Percentiles rank a stretch among this genome's conserved stretches.
Evolutionary conservation across 2,888 invertebrate species (phyloP).

Genomic region (Tachystola acroxantha): DNA sequence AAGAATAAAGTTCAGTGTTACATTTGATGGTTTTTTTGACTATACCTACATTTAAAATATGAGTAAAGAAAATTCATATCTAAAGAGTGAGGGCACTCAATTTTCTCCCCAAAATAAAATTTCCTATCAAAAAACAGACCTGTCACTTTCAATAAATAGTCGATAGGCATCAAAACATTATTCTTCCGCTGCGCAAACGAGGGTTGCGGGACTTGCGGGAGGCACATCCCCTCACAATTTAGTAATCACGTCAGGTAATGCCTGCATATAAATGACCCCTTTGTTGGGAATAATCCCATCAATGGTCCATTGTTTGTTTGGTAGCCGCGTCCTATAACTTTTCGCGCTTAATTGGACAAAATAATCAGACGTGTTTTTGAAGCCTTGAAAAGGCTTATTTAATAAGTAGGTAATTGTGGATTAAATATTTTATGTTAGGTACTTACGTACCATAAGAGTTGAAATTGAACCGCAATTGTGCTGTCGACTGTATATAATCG

Average conservation of each 20-base stretch:
- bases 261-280: conserved; percentile 70
- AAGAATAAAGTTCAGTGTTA: no score
- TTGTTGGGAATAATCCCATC: conserved; percentile 55
- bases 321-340: conserved; percentile 15
- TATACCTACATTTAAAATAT: no score
- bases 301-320: conserved; percentile 44
- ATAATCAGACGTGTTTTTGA: no score
- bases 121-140: conserved; percentile 25
- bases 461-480: no score
- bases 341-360: conserved; percentile 10
- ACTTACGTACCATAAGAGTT: no score
- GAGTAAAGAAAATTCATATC: no score
- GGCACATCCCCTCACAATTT: conserved; percentile 46
- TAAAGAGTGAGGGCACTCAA: conserved; percentile 1
- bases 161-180: conserved; percentile 50
- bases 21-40: no score
- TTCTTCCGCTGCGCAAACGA: conserved; percentile 46
- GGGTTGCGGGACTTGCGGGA: conserved; percentile 33
- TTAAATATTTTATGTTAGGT: no score
- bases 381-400: no score
- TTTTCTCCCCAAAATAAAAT: conserved; percentile 9
- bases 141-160: conserved; percentile 52
- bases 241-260: conserved; percentile 65
- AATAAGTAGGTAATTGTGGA: no score
- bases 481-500: no score